Evolutionary conservation across 1,140 invertebrate species (phyloP), one percentile per base, ranked within the genome.

Genomic region (Drosophila pectinifera): DNA sequence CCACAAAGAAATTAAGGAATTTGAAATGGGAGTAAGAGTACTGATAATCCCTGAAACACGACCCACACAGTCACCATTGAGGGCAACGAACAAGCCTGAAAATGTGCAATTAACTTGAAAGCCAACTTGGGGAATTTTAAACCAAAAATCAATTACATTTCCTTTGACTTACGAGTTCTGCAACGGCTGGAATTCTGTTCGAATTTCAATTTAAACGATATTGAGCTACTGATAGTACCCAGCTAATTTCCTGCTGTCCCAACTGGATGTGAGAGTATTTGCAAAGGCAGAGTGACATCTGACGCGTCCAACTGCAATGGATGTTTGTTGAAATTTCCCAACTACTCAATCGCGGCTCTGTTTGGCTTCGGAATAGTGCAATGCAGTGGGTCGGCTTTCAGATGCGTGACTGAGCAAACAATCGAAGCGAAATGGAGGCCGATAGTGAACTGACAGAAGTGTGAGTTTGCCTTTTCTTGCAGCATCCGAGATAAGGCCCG

Each of bases 41-140:
- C 39, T 70, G 18, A 58, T 48, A 54, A 48, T 63, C 16, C 41
- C 16, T 26, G 24, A 41, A 42, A 11, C 26, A 4, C 22, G 11
- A 46, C 14, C 36, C 34, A 42, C 42, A 49, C 45, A 62, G 62
- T 55, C 36, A 36, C 31, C 67, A 58, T 73, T 8, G 28, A 31
- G 45, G 42, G 34, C 43, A 43, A 63, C 61, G 39, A 8, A 18
- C 16, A 31, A 31, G n/a, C 61, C 61, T 65, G 48, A 55, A 64
- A 43, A 45, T 42, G 34, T 58, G 70, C 55, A 39, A 49, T 39
- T n/a, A 38, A 22, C 28, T 38, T 54, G 14, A 14, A 13, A 36
- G 31, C 5, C 7, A 36, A 6, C 2, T 22, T 36, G 10, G 1
- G 31, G 18, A 36, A n/a, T 22, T n/a, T 38, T 38, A n/a, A n/a